Evolutionary conservation across 2,888 invertebrate species (phyloP).

Genomic region (Dascillus cervinus): DNA sequence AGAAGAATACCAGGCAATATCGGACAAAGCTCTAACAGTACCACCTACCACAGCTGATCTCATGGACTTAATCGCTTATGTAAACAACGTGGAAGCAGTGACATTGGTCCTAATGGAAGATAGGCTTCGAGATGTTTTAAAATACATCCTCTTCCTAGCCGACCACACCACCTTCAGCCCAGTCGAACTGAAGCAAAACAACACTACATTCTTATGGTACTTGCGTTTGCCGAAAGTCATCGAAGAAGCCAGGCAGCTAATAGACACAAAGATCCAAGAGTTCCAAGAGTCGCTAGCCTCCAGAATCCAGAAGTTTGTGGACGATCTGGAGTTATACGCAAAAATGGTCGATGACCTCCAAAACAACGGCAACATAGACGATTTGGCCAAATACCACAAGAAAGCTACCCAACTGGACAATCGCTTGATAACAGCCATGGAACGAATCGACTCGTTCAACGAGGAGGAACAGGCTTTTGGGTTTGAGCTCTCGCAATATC

Average conservation of each 20-base stretch:
- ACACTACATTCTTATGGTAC: conserved; percentile 83
- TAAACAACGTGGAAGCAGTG: conserved; percentile 64
- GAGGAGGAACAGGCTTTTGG: conserved; percentile 84
- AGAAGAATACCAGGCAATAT: conserved; percentile 75
- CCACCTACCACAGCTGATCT: conserved; percentile 80
- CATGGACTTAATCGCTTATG: conserved; percentile 74
- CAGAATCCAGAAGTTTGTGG: conserved; percentile 72
- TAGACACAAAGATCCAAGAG: conserved; percentile 74
- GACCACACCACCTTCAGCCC: conserved; percentile 75
- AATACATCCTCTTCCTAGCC: conserved; percentile 73
- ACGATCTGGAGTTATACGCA: conserved; percentile 72
- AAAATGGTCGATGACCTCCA: conserved; percentile 79
- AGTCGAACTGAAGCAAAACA: conserved; percentile 82
- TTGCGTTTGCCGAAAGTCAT: conserved; percentile 72
- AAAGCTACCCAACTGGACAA: conserved; percentile 74
- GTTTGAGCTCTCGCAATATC: conserved; percentile 84
- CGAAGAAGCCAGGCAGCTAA: conserved; percentile 72
- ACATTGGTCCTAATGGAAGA: conserved; percentile 68
- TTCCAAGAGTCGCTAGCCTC: conserved; percentile 75
- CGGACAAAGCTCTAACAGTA: conserved; percentile 67
- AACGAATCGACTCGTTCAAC: conserved; percentile 80
- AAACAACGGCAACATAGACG: conserved; percentile 78
- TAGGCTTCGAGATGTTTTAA: conserved; percentile 55
- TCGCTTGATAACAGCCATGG: conserved; percentile 60
- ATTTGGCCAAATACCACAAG: conserved; percentile 73